Percentiles rank a stretch among this genome's conserved stretches.
Evolutionary conservation across 2,888 invertebrate genomes (phyloP).

Genomic region (Amblyjoppa fuscipennis): DNA sequence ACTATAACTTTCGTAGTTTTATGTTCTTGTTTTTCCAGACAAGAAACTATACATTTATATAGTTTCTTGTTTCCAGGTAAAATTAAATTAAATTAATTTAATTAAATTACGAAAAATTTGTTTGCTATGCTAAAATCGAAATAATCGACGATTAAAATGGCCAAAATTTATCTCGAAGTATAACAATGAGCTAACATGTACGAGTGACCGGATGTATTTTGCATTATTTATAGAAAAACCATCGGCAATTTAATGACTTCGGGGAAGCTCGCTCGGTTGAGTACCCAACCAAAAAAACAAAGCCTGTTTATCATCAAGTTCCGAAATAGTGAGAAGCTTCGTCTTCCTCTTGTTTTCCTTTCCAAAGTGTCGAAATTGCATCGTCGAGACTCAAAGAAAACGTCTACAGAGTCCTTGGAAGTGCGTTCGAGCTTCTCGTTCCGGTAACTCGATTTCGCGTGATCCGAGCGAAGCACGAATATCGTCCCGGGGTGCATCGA

Average conservation of each 20-base stretch:
- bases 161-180: background rate
- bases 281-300: background rate
- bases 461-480: slow-evolving; percentile 44
- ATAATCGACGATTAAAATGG: background rate
- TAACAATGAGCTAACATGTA: background rate
- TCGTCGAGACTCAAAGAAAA: slow-evolving; percentile 45
- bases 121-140: too few species aligned
- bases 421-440: slow-evolving; percentile 52
- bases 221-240: slow-evolving; percentile 28
- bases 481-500: background rate
- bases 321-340: background rate
- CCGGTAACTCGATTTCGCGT: slow-evolving; percentile 56
- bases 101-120: too few species aligned
- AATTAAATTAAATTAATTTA: too few species aligned
- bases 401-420: slow-evolving; percentile 46
- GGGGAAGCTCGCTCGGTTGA: background rate
- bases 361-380: slow-evolving; percentile 36
- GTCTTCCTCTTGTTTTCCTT: slow-evolving; percentile 20
- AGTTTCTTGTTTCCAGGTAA: too few species aligned
- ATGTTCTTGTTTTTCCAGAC: too few species aligned
- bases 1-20: too few species aligned
- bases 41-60: too few species aligned
- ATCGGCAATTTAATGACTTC: background rate
- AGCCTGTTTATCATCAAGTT: background rate
- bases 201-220: slow-evolving; percentile 4